A percentile compares a stretch with the other conserved stretches of the same genome.
Conservation (phyloP, 2,113 vertebrate species). For the Nanorana parkeri region DNA sequence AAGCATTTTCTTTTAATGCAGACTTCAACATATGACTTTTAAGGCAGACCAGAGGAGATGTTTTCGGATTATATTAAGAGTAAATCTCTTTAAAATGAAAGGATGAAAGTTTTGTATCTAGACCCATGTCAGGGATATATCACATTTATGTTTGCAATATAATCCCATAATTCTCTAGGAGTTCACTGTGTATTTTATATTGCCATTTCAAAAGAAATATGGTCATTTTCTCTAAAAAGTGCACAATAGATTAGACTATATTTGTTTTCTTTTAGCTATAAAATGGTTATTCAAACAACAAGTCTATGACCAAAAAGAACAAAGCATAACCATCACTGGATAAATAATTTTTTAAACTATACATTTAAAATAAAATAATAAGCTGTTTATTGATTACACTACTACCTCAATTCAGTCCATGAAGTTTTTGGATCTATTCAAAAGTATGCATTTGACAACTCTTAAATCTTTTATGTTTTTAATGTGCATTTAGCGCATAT, state of each 20-base stretch:
- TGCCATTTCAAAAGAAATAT: not conserved
- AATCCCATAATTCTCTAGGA: constrained; percentile 72
- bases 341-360: too few species aligned
- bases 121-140: constrained; percentile 64
- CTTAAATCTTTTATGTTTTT: not conserved
- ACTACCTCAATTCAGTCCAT: too few species aligned
- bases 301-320: too few species aligned
- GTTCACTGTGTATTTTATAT: not conserved
- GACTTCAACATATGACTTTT: constrained; percentile 67
- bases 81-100: constrained; percentile 81
- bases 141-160: constrained; percentile 60
- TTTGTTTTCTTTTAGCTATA: too few species aligned
- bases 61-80: constrained; percentile 77
- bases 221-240: too few species aligned
- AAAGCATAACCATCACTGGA: too few species aligned
- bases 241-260: too few species aligned
- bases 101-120: constrained; percentile 70
- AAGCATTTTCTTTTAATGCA: constrained; percentile 80
- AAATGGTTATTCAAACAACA: too few species aligned
- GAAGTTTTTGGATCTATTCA: too few species aligned
- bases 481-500: not conserved
- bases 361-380: too few species aligned
- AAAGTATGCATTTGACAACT: too few species aligned
- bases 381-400: too few species aligned
- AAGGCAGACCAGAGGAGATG: constrained; percentile 73